phyloP scores from a whole-genome alignment of 2,888 invertebrate genomes.

The Phragmatobia fuliginosa region DNA sequence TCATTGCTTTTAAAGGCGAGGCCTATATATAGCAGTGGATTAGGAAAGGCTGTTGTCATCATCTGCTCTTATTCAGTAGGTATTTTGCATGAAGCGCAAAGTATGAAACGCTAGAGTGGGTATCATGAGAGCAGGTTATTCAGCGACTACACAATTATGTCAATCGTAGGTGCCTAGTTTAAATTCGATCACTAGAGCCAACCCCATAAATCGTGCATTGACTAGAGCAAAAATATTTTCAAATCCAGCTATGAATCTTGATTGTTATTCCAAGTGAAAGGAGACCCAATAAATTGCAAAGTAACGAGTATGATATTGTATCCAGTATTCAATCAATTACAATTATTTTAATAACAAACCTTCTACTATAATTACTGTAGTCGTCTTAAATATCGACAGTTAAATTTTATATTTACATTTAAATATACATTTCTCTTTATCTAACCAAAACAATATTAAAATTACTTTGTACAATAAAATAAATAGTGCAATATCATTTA shows the following conservation, averaged over 20 bases:
- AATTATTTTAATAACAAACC: neutral
- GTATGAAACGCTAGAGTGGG: no score
- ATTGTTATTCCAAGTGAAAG: neutral
- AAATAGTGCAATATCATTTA: constrained; percentile 35
- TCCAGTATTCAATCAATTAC: constrained; percentile 4
- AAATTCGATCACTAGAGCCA: neutral
- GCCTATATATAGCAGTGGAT: no score
- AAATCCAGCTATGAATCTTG: neutral
- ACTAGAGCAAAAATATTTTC: neutral
- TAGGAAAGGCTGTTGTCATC: no score
- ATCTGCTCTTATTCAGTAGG: no score
- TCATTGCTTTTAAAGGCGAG: no score
- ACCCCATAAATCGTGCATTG: neutral
- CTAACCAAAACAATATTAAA: constrained; percentile 40
- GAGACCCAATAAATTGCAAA: neutral
- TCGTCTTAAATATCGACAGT: constrained; percentile 17
- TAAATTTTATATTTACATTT: constrained; percentile 46
- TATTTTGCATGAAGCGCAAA: no score
- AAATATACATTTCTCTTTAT: constrained; percentile 50
- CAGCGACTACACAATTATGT: neutral
- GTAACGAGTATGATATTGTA: neutral
- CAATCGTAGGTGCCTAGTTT: neutral
- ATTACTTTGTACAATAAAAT: constrained; percentile 48
- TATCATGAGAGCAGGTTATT: no score
- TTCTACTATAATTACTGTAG: neutral